Evolutionary conservation across 53 echinoderm and acorn worm species (phyloP), one percentile per base, ranked within the genome.

Genomic region (Henricia sp.): DNA sequence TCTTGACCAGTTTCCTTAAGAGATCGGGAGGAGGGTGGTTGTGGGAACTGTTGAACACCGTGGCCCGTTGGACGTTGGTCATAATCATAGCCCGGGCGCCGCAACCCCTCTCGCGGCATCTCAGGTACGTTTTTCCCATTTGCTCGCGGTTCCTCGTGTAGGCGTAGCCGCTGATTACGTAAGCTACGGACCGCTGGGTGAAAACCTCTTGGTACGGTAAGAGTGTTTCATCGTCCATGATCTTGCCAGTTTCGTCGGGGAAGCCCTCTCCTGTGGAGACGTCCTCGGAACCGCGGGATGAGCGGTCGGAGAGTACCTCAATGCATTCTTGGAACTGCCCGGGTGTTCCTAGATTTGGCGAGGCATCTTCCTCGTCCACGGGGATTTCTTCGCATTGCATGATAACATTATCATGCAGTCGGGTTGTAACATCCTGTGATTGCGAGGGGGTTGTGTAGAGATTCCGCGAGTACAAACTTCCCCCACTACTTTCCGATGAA

Each of bases 361-460:
- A 27, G 11, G 1, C 53, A 38, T 27, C 50, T 3, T 80, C 80
- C 9, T 80, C 80, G 13, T 80, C 80, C n/a, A n/a, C n/a, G 19
- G 20, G 43, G 50, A 80, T 80, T 33, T 80, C 80, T 28, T 63
- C 80, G 44, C 80, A 80, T n/a, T 80, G 80, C 63, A 80, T 43
- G 8, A 32, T 62, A 16, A 80, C 80, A 37, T 48, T 34, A 32
- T 63, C 80, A n/a, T 64, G 80, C 4, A 57, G 59, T 64, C 8
- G 43, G 4, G 44, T n/a, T n/a, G n/a, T 19, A 25, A 39, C 29
- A 2, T 70, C 68, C 21, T n/a, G 4, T 17, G 68, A 20, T 3
- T 56, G 21, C 27, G 42, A 32, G 30, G 33, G 44, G 50, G 30
- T 25, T 19, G 51, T 50, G 20, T 21, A 39, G 1, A 26, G 21